Base-by-base conservation (phyloP, 1,140 invertebrate genomes). In the Procambarus virginalis region DNA sequence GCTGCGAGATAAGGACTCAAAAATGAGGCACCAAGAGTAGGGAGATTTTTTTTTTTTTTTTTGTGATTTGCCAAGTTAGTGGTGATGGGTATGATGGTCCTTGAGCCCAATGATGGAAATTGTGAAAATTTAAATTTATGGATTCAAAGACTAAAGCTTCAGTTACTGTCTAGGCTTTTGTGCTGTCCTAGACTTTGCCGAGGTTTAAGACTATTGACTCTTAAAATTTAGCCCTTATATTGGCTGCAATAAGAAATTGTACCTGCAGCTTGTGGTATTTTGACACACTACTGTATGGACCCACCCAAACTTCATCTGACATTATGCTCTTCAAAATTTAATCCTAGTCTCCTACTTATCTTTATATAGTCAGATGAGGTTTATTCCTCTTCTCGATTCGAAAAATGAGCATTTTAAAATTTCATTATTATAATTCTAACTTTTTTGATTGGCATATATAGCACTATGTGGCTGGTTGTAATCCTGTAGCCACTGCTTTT, bases 241-340 rank as follows among this genome's bases (percentile, higher is more conserved):
- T 81, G 45, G 60, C 55, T 58, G 60, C 76, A 79, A 10, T 34
- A 5, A 78, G 51, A 70, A 49, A 64, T 70, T 75, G 10, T 51
- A 20, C n/a, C 14, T 70, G 68, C 82, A 75, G n/a, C 68, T 51
- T 48, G 5, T 48, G 51, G 49, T 48, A 70, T 45, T 48, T 60
- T 70, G 6, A 9, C 2, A 22, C 8, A 55, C 3, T 46, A 6
- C 17, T 86, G 1, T 80, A 73, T 76, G 86, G 86, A 88, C 86
- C 86, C 86, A 88, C 86, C 86, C 86, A 34, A 73, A 75, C 76
- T 88, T 88, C 79, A 88, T 75, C 86, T 82, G 79, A 88, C 79
- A 82, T 22, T 49, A 12, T 88, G 86, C 68, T 80, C 78, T 22
- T 75, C 17, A 48, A 51, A 79, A 79, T 79, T 86, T 3, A 45